A percentile compares a stretch with the other conserved stretches of the same genome.
These are phyloP conservation scores for Perodicticus potto DNA, from an alignment of 2,797 vertebrate species.

Conservation along the genomic window DNA sequence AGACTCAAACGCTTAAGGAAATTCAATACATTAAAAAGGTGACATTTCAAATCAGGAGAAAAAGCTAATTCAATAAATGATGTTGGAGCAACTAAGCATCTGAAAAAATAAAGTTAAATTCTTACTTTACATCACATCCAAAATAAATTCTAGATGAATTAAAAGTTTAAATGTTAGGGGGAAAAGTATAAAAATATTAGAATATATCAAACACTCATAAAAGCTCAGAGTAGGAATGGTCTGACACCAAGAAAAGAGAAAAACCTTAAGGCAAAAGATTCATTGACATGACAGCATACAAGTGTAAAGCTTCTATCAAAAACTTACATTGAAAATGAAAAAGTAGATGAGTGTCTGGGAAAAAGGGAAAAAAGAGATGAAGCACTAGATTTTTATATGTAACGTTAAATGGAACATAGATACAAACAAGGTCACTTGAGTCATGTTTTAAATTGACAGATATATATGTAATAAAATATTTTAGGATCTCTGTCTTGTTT, in stretches of 20 bases:
- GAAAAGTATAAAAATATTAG: neutral
- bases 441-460: neutral
- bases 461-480: neutral
- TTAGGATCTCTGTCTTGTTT: neutral
- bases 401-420: neutral
- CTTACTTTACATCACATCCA: neutral
- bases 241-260: slow-evolving; percentile 44
- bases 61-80: neutral
- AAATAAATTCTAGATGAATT: neutral
- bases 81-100: neutral
- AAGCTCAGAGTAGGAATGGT: neutral
- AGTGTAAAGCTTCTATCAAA: slow-evolving; percentile 10
- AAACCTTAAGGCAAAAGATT: neutral
- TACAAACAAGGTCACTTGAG: neutral
- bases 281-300: neutral
- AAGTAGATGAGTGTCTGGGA: neutral
- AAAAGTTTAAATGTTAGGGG: neutral
- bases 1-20: neutral
- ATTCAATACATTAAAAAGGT: neutral
- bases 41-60: slow-evolving; percentile 9
- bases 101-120: slow-evolving; percentile 36
- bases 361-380: neutral
- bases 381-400: neutral
- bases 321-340: neutral
- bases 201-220: slow-evolving; percentile 25